Percentiles rank a stretch among this genome's conserved stretches.
Conservation (phyloP, 1,140 invertebrate genomes). For the Lordiphosa clarofinis region DNA sequence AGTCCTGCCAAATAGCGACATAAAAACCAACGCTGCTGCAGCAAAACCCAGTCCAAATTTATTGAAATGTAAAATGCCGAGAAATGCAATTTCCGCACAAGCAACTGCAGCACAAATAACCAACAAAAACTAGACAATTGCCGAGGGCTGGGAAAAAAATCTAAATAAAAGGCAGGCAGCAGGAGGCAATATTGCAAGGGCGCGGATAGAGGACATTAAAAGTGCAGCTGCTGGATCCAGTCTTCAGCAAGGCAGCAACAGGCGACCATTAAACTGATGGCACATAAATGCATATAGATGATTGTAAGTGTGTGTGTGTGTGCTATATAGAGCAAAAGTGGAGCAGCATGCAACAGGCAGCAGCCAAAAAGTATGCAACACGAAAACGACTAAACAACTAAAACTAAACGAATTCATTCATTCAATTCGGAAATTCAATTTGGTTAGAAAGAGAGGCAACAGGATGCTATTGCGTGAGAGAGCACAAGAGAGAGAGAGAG, state of each 20-base stretch:
- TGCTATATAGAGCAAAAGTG: slow-evolving; percentile 23
- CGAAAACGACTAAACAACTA: slow-evolving; percentile 66
- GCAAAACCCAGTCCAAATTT: slow-evolving; percentile 39
- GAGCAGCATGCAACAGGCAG: slow-evolving; percentile 64
- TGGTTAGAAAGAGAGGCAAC: slow-evolving; percentile 36
- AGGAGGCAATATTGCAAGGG: slow-evolving; percentile 16
- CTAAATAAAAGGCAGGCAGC: slow-evolving; percentile 24
- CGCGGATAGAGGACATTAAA: slow-evolving; percentile 44
- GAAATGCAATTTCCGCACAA: slow-evolving; percentile 70
- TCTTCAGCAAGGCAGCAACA: slow-evolving; percentile 27
- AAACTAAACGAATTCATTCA: slow-evolving; percentile 74
- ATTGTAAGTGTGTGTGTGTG: slow-evolving; percentile 7
- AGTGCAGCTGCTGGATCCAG: slow-evolving; percentile 38
- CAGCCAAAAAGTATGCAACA: slow-evolving; percentile 66
- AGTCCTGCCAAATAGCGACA: slow-evolving; percentile 36
- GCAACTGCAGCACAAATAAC: slow-evolving; percentile 36
- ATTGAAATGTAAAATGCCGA: slow-evolving; percentile 73
- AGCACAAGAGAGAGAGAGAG: slow-evolving; percentile 2
- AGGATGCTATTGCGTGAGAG: slow-evolving; percentile 22
- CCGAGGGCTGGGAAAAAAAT: slow-evolving; percentile 36
- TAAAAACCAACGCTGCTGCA: slow-evolving; percentile 41
- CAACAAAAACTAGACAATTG: slow-evolving; percentile 36
- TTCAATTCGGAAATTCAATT: slow-evolving; percentile 78
- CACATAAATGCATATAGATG: slow-evolving; percentile 30
- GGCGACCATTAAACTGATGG: slow-evolving; percentile 38